Base-by-base conservation (phyloP, 2,797 vertebrate species). In the Erpetoichthys calabaricus region DNA sequence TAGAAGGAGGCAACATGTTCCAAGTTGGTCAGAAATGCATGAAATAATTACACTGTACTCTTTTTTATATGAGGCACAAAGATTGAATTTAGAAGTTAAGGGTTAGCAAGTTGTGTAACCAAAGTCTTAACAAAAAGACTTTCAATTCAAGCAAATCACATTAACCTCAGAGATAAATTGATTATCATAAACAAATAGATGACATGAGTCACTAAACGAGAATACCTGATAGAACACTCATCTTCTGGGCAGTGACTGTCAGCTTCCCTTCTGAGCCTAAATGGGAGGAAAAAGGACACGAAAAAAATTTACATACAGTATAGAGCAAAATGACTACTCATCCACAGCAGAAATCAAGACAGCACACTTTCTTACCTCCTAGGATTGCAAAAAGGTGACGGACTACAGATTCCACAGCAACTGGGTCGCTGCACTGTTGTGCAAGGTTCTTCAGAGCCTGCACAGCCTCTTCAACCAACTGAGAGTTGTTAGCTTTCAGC, bases 231-330 rank as follows among this genome's bases (percentile, higher is more conserved):
- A 97, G 83, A 57, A 98, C 86, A 4, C 85, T 97, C 67, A 92
- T 94, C 80, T 99, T 99, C 76, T 99, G 96, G 63, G 90, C 89
- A 51, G 95, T 84, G 57, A 90, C 70, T 1, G 92, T 92, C 55
- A 99, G 87, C 65, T 98, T 99, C 55, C 94, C 96, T 65, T 99
- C 96, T 0, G 95, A 93, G 45, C 96, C 96, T 98, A 76, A 49
- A 70, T 73, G 2, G 8, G 59, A 59, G 53, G 4, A 49, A 41
- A 60, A 58, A 60, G 7, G 5, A 9, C 5, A 6, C n/a, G 2
- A 9, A 5, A 51, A 9, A 5, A 25, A 3, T 51, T 3, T 4
- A 4, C 50, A 6, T 9, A 41, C n/a, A 7, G 7, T 6, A 1
- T 9, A 50, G 8, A 44, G 25, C 43, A 6, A 0, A 0, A 5